Evolutionary conservation across 1,140 invertebrate genomes (phyloP).

Genomic region (Solenopsis fugax): DNA sequence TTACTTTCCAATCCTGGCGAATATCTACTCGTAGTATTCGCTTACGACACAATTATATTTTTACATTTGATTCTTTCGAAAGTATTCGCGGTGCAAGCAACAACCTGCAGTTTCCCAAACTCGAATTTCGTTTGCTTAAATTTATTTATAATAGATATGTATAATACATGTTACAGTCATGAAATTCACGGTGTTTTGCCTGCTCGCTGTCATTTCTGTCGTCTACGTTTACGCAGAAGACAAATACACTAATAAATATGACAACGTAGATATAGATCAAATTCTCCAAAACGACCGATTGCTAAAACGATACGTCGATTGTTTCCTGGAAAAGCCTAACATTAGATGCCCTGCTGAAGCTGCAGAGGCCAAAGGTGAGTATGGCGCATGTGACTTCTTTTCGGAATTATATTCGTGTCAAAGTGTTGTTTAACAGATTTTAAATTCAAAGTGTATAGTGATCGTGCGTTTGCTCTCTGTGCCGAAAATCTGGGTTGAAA

Average conservation of each 20-base stretch:
- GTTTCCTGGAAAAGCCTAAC: conserved; percentile 89
- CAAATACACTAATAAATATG: conserved; percentile 90
- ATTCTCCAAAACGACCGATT: conserved; percentile 90
- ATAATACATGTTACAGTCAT: conserved; percentile 72
- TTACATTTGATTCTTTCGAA: neutral
- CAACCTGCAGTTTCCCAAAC: neutral
- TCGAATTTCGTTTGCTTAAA: conserved; percentile 50
- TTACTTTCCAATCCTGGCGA: no score
- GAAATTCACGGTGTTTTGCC: conserved; percentile 82
- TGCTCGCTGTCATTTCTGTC: conserved; percentile 82
- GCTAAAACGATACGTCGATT: conserved; percentile 89
- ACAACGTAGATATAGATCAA: conserved; percentile 90
- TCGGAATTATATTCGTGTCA: neutral
- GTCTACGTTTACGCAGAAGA: conserved; percentile 80
- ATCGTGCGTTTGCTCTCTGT: no score
- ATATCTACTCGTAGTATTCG: neutral
- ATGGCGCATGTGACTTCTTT: neutral
- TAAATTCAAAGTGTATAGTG: no score
- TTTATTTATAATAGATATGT: conserved; percentile 40
- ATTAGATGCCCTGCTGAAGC: conserved; percentile 91
- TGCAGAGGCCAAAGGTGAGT: conserved; percentile 90
- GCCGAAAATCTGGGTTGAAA: no score
- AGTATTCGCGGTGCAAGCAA: neutral
- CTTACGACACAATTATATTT: neutral
- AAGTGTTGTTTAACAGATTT: no score